A percentile compares a stretch with the other conserved stretches of the same genome.
These are phyloP conservation scores for Bettongia penicillata DNA, from an alignment of 2,113 vertebrate species.

Conservation along the genomic window DNA sequence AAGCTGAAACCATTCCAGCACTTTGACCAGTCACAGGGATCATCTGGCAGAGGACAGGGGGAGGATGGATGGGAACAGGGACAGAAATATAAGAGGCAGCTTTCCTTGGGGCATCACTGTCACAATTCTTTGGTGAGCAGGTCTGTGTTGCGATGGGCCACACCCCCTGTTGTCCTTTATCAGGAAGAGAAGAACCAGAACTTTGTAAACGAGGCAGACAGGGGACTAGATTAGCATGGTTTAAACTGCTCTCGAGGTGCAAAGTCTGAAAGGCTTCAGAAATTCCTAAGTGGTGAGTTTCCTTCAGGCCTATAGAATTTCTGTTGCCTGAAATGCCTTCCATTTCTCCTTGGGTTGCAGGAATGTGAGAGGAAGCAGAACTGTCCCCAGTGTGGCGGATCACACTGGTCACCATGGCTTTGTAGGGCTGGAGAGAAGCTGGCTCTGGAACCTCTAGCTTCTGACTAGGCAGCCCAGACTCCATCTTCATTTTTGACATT, in stretches of 20 bases:
- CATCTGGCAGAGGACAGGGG: conserved; percentile 93
- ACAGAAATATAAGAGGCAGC: conserved; percentile 79
- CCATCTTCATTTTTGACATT: conserved; percentile 56
- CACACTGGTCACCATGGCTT: conserved; percentile 91
- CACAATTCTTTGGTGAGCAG: conserved; percentile 78
- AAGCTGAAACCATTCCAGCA: conserved; percentile 87
- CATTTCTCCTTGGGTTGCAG: conserved; percentile 62
- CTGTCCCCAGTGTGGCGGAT: conserved; percentile 91
- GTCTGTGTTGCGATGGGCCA: conserved; percentile 52
- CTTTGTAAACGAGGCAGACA: conserved; percentile 65
- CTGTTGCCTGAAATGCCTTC: neutral
- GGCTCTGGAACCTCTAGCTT: conserved; percentile 67
- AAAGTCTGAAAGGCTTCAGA: conserved; percentile 57
- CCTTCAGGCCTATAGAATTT: conserved; percentile 14
- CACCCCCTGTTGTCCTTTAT: conserved; percentile 63
- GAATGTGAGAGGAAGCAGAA: conserved; percentile 82
- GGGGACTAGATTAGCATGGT: conserved; percentile 51
- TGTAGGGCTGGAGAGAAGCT: conserved; percentile 71
- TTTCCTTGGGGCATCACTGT: conserved; percentile 80
- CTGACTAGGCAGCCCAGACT: conserved; percentile 64
- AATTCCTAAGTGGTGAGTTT: conserved; percentile 24
- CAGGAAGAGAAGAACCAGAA: conserved; percentile 39
- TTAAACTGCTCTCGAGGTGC: neutral
- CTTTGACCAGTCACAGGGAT: conserved; percentile 89
- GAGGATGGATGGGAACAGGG: conserved; percentile 82